Conservation (phyloP, 2,888 invertebrate genomes). For the Trichogramma dendrolimi region DNA sequence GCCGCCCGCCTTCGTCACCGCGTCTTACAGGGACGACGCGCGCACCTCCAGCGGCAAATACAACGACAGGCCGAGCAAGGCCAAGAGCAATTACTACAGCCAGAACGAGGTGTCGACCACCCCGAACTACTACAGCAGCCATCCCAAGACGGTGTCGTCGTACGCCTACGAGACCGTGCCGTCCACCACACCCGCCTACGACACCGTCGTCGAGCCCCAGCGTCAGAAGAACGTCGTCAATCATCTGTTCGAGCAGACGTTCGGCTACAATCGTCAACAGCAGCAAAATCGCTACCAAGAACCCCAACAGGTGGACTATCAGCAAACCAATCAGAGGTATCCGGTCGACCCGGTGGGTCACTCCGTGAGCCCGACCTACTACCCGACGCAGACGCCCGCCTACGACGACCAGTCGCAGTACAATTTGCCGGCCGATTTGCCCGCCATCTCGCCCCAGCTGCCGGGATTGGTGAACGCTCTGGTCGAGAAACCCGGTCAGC, state of each 20-base stretch:
- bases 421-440: slow-evolving; percentile 57
- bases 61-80: slow-evolving; percentile 27
- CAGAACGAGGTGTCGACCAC: slow-evolving; percentile 31
- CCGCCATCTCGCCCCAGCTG: slow-evolving; percentile 58
- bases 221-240: slow-evolving; percentile 30
- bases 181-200: slow-evolving; percentile 34
- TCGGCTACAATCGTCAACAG: slow-evolving; percentile 26
- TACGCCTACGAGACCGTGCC: slow-evolving; percentile 30
- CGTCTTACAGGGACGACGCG: slow-evolving; percentile 33
- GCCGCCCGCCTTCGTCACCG: slow-evolving; percentile 25
- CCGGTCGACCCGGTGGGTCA: slow-evolving; percentile 31
- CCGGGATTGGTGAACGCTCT: slow-evolving; percentile 62
- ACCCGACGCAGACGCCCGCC: slow-evolving; percentile 21
- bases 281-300: slow-evolving; percentile 26
- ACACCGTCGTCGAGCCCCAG: slow-evolving; percentile 29
- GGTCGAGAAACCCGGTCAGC: slow-evolving; percentile 52
- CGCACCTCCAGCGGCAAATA: slow-evolving; percentile 25
- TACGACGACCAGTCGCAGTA: slow-evolving; percentile 50
- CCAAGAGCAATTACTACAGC: slow-evolving; percentile 27
- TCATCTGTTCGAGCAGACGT: slow-evolving; percentile 29
- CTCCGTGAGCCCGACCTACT: slow-evolving; percentile 28
- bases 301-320: slow-evolving; percentile 27
- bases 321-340: slow-evolving; percentile 32
- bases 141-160: slow-evolving; percentile 33
- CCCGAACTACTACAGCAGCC: slow-evolving; percentile 29